Base-by-base conservation (phyloP, 2,113 vertebrate genomes). In the Ia io region DNA sequence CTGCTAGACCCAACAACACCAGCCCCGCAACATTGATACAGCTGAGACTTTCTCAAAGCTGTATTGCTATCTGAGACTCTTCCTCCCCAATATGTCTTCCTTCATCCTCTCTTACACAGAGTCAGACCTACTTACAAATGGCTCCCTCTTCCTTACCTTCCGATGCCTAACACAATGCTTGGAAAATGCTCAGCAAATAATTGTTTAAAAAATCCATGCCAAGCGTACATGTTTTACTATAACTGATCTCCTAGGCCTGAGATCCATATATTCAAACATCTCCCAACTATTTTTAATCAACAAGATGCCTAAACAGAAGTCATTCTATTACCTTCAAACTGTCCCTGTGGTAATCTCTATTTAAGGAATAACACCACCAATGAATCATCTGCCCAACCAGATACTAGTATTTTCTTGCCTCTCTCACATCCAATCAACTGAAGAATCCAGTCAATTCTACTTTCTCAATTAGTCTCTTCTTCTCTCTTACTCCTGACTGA, bases 1-100 rank as follows among this genome's bases (percentile, higher is more conserved):
- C 4, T 47, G 20, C 30, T 84, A 22, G 71, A 16, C 30, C 3
- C 28, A 49, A 5, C 4, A 9, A 30, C 1, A 37, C 18, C 0
- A 2, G 3, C 1, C 37, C 22, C 22, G 16, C 20, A 16, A 1
- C 8, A 69, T 0, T 10, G 0, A 18, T 53, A 37, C 6, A 16
- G 56, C 63, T 40, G 23, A 79, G 42, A 77, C 9, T 42, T 79
- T 28, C 40, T 23, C 47, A 63, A 59, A 89, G 69, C 32, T 32
- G 18, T 9, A 3, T 0, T 51, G 17, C 42, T 35, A 25, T 23
- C 40, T 84, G 42, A 76, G 51, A 32, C 11, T 37, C 28, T 53
- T 74, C 18, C 47, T 17, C 25, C n/a, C n/a, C 13, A 20, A 16
- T 51, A 40, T 44, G 25, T 77, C 53, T 53, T 65, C 53, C 56